These are phyloP conservation scores for Aphelinus certus DNA, from an alignment of 1,140 invertebrate genomes.

Conservation along the genomic window DNA sequence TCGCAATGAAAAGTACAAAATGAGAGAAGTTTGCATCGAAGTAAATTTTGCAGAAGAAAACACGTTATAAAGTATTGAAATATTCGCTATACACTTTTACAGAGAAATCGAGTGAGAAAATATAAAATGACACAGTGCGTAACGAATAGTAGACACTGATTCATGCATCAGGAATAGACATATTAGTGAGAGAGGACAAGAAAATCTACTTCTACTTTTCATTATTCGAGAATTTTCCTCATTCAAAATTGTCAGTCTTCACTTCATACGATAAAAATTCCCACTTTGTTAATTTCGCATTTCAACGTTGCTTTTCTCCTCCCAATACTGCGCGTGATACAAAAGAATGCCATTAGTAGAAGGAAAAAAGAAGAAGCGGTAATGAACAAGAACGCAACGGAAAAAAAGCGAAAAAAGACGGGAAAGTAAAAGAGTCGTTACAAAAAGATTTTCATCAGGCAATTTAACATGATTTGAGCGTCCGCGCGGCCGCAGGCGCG, in stretches of 20 bases:
- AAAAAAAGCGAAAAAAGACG: too few species aligned
- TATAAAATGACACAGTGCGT: slow-evolving; percentile 1
- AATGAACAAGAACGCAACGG: too few species aligned
- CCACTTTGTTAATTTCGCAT: not conserved
- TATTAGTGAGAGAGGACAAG: not conserved
- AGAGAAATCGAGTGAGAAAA: slow-evolving; percentile 1
- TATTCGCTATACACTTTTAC: not conserved
- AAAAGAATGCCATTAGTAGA: too few species aligned
- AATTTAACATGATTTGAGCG: slow-evolving; percentile 6
- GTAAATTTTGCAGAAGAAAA: not conserved
- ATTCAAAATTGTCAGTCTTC: too few species aligned
- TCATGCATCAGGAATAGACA: slow-evolving; percentile 53
- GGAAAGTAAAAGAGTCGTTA: not conserved
- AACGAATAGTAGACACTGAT: slow-evolving; percentile 46
- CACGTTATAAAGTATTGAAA: not conserved
- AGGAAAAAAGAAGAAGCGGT: too few species aligned
- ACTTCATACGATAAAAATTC: too few species aligned
- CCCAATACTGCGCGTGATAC: not conserved
- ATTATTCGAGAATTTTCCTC: too few species aligned
- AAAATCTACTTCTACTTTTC: too few species aligned
- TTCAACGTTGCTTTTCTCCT: slow-evolving; percentile 25
- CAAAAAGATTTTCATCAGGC: slow-evolving; percentile 1
- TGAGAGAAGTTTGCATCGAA: not conserved
- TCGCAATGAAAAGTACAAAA: slow-evolving; percentile 1
- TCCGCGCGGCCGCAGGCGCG: too few species aligned